phyloP scores from a whole-genome alignment of 1,140 invertebrate genomes.

The Zaprionus gabonicus region DNA sequence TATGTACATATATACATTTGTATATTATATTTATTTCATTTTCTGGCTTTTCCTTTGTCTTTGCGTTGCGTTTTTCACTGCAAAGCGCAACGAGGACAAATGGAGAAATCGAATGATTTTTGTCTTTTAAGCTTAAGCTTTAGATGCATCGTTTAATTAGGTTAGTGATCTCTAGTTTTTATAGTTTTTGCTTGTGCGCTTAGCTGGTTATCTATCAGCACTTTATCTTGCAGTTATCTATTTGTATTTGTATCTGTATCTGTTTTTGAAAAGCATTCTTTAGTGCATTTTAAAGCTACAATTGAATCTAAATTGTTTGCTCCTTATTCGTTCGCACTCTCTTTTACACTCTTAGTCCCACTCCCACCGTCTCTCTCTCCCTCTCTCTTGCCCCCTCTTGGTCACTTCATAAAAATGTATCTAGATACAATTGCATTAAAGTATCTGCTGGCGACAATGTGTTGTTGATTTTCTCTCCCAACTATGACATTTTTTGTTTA shows the following conservation, averaged over 20 bases:
- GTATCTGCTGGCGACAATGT: conserved; percentile 2
- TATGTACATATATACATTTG: conserved; percentile 1
- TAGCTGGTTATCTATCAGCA: too few relatives aligned
- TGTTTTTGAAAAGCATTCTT: background rate
- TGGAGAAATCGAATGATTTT: conserved; percentile 23
- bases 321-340: background rate
- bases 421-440: conserved; percentile 25
- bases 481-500: conserved; percentile 41
- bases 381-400: background rate
- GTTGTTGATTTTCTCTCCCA: background rate
- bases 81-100: conserved; percentile 19
- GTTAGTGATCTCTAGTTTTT: background rate
- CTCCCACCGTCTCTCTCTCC: background rate
- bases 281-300: background rate
- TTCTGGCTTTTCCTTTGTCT: conserved; percentile 12
- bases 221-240: background rate
- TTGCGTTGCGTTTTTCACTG: background rate
- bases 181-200: too few relatives aligned
- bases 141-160: background rate
- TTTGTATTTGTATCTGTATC: background rate
- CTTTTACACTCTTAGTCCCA: background rate
- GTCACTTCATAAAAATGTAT: conserved; percentile 10
- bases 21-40: conserved; percentile 6
- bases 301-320: too few relatives aligned
- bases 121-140: background rate